Conservation (phyloP, 2,797 vertebrate genomes). For the Sebastes trivittatus region DNA sequence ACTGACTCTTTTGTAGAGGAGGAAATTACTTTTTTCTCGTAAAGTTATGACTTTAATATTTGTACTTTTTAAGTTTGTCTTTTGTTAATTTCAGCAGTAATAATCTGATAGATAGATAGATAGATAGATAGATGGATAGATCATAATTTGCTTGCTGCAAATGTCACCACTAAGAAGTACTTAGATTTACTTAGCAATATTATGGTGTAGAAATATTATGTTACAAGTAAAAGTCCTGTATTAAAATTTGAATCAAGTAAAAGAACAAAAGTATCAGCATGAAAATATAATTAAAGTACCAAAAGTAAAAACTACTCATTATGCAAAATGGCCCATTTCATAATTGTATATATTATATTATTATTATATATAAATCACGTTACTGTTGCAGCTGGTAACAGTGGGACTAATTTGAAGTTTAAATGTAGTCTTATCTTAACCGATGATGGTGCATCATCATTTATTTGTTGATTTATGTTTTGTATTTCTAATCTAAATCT, state of each 20-base stretch:
- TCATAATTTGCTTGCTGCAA: too few relatives aligned
- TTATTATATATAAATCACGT: background rate
- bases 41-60: too few relatives aligned
- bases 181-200: background rate
- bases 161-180: rapidly evolving
- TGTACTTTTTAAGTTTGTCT: too few relatives aligned
- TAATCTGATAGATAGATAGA: too few relatives aligned
- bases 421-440: background rate
- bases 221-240: background rate
- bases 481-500: background rate
- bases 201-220: background rate
- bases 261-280: background rate
- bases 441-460: background rate
- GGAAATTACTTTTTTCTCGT: too few relatives aligned
- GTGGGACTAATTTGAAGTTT: background rate
- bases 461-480: background rate
- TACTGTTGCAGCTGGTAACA: background rate
- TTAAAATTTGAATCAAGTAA: background rate
- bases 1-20: too few relatives aligned
- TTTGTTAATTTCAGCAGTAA: too few relatives aligned
- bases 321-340: too few relatives aligned
- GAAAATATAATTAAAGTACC: background rate
- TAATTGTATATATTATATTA: too few relatives aligned
- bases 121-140: too few relatives aligned
- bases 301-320: too few relatives aligned